These are phyloP conservation scores for Premnoplex brunnescens DNA, from an alignment of 2,797 vertebrate genomes.

Conservation along the genomic window DNA sequence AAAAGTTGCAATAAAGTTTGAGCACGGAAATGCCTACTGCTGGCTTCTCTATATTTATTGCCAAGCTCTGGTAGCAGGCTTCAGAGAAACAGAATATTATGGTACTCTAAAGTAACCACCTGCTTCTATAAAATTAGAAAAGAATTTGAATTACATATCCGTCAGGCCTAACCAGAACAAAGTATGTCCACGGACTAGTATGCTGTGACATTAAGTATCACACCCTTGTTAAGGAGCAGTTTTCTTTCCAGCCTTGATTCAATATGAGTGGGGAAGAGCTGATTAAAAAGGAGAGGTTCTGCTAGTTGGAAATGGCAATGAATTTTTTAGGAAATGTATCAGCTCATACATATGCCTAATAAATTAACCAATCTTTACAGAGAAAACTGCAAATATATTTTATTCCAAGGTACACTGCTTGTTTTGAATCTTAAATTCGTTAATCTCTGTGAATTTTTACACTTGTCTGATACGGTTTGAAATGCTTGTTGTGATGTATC, in stretches of 20 bases:
- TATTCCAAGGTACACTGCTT: neutral
- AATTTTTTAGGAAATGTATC: neutral
- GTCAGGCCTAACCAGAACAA: neutral
- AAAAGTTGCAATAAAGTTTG: conserved; percentile 2
- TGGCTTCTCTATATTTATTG: neutral
- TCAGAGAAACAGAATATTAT: neutral
- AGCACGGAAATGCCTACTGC: neutral
- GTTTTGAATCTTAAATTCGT: conserved; percentile 28
- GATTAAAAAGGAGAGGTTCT: neutral
- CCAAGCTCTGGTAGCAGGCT: neutral
- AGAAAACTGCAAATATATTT: neutral
- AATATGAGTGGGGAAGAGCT: neutral
- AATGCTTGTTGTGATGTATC: conserved; percentile 12
- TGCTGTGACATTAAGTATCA: neutral
- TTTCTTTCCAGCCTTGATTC: neutral
- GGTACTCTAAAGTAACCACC: neutral
- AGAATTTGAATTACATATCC: neutral
- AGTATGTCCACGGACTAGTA: neutral
- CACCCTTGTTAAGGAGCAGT: neutral
- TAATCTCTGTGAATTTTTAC: conserved; percentile 35
- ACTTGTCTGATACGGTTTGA: conserved; percentile 5
- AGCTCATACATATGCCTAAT: neutral
- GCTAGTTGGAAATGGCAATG: neutral
- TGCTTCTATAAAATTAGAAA: neutral
- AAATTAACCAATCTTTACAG: neutral